A percentile compares a stretch with the other conserved stretches of the same genome.
Evolutionary conservation across 2,888 invertebrate species (phyloP).

Genomic region (Cephus runcator): DNA sequence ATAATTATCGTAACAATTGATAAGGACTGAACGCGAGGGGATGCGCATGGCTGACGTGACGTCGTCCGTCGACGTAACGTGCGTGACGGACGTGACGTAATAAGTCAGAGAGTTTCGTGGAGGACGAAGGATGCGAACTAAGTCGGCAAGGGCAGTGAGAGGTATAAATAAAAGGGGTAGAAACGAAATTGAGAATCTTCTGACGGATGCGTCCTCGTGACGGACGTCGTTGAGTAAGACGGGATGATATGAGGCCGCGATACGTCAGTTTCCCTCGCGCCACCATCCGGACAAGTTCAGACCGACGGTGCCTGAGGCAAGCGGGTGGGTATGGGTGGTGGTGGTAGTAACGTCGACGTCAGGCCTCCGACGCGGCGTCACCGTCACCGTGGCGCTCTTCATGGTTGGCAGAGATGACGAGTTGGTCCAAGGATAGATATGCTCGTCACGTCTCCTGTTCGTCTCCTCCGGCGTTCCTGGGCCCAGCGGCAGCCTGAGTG

Average conservation of each 20-base stretch:
- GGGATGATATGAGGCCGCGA: constrained; percentile 45
- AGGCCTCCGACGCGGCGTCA: constrained; percentile 11
- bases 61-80: too few species aligned
- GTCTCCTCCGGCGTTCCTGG: constrained; percentile 40
- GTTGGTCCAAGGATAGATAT: constrained; percentile 59
- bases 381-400: constrained; percentile 32
- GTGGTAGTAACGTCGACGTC: not conserved
- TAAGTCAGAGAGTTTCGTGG: too few species aligned
- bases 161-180: not conserved
- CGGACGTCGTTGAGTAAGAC: constrained; percentile 47
- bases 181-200: constrained; percentile 9
- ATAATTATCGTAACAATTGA: not conserved
- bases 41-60: constrained; percentile 10
- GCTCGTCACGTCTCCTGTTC: constrained; percentile 60
- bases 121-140: too few species aligned
- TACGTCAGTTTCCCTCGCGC: constrained; percentile 40
- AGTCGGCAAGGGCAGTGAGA: not conserved
- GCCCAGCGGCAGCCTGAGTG: constrained; percentile 24
- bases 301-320: not conserved
- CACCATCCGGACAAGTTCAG: constrained; percentile 22
- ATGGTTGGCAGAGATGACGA: constrained; percentile 57
- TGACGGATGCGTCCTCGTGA: constrained; percentile 25
- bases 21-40: constrained; percentile 20
- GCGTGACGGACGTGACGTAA: too few species aligned
- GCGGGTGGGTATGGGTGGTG: not conserved